A percentile compares a stretch with the other conserved stretches of the same genome.
Evolutionary conservation across 2,888 invertebrate genomes (phyloP).

Genomic region (Drosophila nigritarsus): DNA sequence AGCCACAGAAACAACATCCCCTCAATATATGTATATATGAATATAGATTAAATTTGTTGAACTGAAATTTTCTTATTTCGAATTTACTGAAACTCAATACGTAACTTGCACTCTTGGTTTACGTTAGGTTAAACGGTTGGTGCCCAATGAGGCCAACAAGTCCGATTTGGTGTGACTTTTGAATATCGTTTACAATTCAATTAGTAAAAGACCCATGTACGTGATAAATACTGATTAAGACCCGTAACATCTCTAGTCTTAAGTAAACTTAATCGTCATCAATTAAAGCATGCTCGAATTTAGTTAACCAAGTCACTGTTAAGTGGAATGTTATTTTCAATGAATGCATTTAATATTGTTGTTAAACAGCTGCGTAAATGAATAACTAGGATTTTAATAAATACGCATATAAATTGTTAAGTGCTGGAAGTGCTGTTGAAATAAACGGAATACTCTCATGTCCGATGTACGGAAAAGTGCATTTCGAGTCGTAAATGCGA

Average conservation of each 20-base stretch:
- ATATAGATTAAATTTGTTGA: background rate
- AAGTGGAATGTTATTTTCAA: background rate
- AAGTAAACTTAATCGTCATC: background rate
- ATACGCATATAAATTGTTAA: constrained; percentile 14
- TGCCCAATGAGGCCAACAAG: background rate
- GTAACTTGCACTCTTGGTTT: background rate
- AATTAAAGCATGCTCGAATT: background rate
- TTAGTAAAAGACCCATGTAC: background rate
- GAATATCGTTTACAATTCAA: background rate
- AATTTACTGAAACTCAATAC: background rate
- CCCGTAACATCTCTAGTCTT: background rate
- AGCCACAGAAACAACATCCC: constrained; percentile 36
- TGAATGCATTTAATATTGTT: background rate
- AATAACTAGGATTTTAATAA: constrained; percentile 6
- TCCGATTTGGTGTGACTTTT: background rate
- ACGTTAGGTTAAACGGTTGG: background rate
- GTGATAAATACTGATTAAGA: background rate
- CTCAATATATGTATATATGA: constrained; percentile 4
- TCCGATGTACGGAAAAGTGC: constrained; percentile 5
- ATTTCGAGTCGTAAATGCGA: constrained; percentile 20
- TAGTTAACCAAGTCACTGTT: background rate
- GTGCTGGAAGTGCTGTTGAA: constrained; percentile 9
- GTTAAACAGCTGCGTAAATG: background rate
- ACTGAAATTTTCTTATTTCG: background rate
- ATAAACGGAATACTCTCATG: constrained; percentile 22